Evolutionary conservation across 2,113 vertebrate species (phyloP).

Genomic region (Aptenodytes patagonicus): DNA sequence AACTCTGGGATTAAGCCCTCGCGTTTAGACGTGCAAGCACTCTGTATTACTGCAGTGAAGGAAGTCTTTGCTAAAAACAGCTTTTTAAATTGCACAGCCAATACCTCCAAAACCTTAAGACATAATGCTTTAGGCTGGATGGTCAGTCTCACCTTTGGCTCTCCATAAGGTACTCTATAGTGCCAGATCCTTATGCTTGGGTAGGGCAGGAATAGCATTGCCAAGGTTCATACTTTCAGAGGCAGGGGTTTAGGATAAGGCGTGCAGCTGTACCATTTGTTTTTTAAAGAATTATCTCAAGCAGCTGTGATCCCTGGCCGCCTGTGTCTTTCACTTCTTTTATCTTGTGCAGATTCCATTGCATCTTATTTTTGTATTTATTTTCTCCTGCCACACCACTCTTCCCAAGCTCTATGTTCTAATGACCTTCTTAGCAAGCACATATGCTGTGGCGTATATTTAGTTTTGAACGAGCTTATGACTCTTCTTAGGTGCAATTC

Average conservation of each 20-base stretch:
- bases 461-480: not conserved
- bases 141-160: not conserved
- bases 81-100: not conserved
- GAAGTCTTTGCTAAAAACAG: not conserved
- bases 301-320: not conserved
- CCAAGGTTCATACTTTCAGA: not conserved
- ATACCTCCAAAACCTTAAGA: not conserved
- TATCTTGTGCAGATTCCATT: not conserved
- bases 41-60: not conserved
- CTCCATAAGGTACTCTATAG: not conserved
- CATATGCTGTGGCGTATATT: not conserved
- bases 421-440: slow-evolving; percentile 9
- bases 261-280: not conserved
- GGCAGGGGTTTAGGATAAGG: not conserved
- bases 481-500: not conserved
- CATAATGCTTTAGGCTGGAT: not conserved
- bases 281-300: not conserved
- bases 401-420: not conserved
- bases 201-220: not conserved
- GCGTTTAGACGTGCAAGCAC: not conserved
- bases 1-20: not conserved
- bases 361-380: not conserved
- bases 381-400: not conserved
- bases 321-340: not conserved
- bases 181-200: not conserved